Evolutionary conservation across 2,113 vertebrate species (phyloP).

Genomic region (Ptyas mucosa): DNA sequence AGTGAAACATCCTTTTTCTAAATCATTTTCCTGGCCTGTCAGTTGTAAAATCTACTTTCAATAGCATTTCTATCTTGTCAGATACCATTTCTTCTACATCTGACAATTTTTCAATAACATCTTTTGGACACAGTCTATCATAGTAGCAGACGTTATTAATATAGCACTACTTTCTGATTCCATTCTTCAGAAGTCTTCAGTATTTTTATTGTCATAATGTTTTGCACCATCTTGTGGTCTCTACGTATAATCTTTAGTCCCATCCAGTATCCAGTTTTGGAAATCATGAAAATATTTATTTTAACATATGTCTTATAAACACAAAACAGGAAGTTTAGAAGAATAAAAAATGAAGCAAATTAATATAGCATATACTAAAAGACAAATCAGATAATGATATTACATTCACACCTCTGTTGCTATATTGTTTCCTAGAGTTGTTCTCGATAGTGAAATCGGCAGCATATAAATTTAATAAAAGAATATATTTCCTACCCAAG

Average conservation of each 20-base stretch:
- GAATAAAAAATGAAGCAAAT: not conserved
- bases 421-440: not conserved
- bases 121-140: not conserved
- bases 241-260: not conserved
- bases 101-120: not conserved
- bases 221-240: not conserved
- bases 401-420: not conserved
- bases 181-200: not conserved
- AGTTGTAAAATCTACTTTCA: not conserved
- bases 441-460: not conserved
- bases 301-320: not conserved
- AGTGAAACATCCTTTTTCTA: not conserved
- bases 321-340: not conserved
- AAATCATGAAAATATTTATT: not conserved
- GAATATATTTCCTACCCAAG: not conserved
- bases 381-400: not conserved
- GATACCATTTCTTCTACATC: not conserved
- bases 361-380: not conserved
- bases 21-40: not conserved
- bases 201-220: not conserved
- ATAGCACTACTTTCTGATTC: not conserved
- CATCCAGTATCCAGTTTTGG: not conserved
- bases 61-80: not conserved
- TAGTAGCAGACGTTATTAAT: not conserved
- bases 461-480: not conserved